Conservation (phyloP, 2,888 invertebrate species). For the Papilio gigon region DNA sequence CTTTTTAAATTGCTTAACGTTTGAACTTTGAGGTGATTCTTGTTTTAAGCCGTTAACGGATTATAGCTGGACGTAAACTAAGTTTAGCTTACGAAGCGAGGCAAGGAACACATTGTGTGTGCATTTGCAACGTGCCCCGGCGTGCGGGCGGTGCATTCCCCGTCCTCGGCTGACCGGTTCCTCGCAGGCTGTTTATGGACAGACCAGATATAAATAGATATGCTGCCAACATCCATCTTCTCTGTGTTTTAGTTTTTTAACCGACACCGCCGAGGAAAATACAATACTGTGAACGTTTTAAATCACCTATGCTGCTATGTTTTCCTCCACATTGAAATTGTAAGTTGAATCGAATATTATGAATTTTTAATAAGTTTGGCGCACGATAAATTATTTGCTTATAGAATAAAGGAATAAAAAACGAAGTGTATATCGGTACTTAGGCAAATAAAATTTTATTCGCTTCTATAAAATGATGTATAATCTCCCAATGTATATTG, state of each 20-base stretch:
- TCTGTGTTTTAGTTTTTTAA: slow-evolving; percentile 65
- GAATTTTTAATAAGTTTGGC: slow-evolving; percentile 2
- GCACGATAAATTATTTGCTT: background rate
- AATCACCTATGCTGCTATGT: slow-evolving; percentile 22
- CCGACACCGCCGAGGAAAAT: slow-evolving; percentile 44
- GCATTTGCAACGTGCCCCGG: slow-evolving; percentile 63
- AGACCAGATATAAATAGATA: slow-evolving; percentile 80
- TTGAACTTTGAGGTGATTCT: background rate
- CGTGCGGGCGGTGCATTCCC: slow-evolving; percentile 69
- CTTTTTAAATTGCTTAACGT: background rate
- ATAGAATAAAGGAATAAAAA: background rate
- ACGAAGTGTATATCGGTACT: background rate
- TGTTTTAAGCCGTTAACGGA: background rate
- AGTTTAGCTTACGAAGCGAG: slow-evolving; percentile 48
- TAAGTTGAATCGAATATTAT: slow-evolving; percentile 46
- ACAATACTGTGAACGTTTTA: slow-evolving; percentile 42
- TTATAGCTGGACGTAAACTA: background rate
- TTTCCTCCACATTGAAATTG: slow-evolving; percentile 51
- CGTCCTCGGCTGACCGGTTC: slow-evolving; percentile 74
- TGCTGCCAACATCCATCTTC: slow-evolving; percentile 75
- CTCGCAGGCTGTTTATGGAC: slow-evolving; percentile 73
- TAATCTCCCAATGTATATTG: background rate
- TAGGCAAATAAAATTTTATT: background rate
- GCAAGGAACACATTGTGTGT: slow-evolving; percentile 70
- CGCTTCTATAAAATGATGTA: too few relatives aligned